Evolutionary conservation across 2,113 vertebrate genomes (phyloP).

Genomic region (Erythrolamprus reginae): DNA sequence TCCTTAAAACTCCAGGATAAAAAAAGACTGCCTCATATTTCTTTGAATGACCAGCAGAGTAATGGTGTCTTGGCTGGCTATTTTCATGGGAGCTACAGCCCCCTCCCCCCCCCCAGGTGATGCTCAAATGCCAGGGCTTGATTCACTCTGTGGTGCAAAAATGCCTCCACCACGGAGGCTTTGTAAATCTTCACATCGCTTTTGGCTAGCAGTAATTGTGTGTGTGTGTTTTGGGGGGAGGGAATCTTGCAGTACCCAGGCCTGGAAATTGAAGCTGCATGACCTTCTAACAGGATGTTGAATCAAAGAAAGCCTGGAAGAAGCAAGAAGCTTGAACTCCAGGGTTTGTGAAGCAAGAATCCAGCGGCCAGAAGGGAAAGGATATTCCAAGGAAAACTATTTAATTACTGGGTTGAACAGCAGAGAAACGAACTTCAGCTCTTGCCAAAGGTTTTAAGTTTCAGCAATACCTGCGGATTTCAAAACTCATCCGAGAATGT

Average conservation of each 20-base stretch:
- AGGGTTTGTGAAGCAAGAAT: not conserved
- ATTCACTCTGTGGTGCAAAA: rapidly evolving
- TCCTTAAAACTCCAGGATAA: not conserved
- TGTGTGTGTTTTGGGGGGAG: no score
- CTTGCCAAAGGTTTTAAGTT: not conserved
- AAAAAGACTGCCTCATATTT: slow-evolving; percentile 7
- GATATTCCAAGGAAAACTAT: not conserved
- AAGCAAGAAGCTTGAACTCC: not conserved
- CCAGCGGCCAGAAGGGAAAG: not conserved
- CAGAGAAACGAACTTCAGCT: not conserved
- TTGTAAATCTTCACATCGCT: not conserved
- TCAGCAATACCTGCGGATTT: not conserved
- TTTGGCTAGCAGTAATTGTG: rapidly evolving
- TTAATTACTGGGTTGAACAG: not conserved
- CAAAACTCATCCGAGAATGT: not conserved
- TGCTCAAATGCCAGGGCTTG: rapidly evolving
- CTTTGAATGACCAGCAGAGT: not conserved
- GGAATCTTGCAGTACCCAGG: rapidly evolving
- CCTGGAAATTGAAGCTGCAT: rapidly evolving
- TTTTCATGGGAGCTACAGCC: not conserved
- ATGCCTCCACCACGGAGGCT: not conserved
- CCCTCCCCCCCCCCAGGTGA: not conserved
- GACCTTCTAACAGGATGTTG: not conserved
- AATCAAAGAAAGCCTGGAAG: not conserved
- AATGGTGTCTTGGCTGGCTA: not conserved